Evolutionary conservation across 2,888 invertebrate genomes (phyloP).

Genomic region (Leptothorax acervorum): DNA sequence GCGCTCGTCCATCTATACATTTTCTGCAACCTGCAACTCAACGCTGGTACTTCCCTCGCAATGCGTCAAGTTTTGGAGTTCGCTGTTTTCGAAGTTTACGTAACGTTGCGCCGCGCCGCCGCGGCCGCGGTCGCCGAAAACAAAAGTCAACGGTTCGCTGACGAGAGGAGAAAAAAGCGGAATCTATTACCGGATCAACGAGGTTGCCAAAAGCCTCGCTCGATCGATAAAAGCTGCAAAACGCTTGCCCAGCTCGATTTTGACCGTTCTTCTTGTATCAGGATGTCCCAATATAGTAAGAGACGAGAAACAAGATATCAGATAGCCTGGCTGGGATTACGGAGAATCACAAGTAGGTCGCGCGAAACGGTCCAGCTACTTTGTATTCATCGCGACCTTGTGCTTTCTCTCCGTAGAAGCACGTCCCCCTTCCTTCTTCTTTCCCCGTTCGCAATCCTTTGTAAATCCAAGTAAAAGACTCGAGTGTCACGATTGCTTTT

Average conservation of each 20-base stretch:
- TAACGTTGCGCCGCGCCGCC: not conserved
- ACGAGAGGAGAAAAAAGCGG: slow-evolving; percentile 10
- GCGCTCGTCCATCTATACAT: not conserved
- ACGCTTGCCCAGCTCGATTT: slow-evolving; percentile 21
- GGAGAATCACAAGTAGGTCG: slow-evolving; percentile 50
- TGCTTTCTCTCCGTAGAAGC: slow-evolving; percentile 36
- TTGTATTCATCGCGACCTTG: slow-evolving; percentile 55
- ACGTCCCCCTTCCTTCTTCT: not conserved
- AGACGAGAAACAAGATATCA: slow-evolving; percentile 53
- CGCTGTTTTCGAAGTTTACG: slow-evolving; percentile 28
- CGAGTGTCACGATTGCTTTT: slow-evolving; percentile 35
- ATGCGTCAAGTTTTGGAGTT: slow-evolving; percentile 25
- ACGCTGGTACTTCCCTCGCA: not conserved
- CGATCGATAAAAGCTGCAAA: slow-evolving; percentile 29
- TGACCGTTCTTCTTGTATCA: slow-evolving; percentile 14
- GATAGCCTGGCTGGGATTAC: slow-evolving; percentile 44
- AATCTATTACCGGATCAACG: slow-evolving; percentile 4
- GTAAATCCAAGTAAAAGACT: slow-evolving; percentile 45
- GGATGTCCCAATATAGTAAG: not conserved
- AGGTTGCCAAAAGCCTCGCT: slow-evolving; percentile 23
- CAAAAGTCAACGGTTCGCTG: slow-evolving; percentile 22
- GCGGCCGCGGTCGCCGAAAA: not conserved
- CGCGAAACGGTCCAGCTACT: slow-evolving; percentile 50
- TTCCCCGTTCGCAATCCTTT: slow-evolving; percentile 2
- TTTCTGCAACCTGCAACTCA: slow-evolving; percentile 1